Conservation (phyloP, 2,113 vertebrate species). For the Mungos mungo region DNA sequence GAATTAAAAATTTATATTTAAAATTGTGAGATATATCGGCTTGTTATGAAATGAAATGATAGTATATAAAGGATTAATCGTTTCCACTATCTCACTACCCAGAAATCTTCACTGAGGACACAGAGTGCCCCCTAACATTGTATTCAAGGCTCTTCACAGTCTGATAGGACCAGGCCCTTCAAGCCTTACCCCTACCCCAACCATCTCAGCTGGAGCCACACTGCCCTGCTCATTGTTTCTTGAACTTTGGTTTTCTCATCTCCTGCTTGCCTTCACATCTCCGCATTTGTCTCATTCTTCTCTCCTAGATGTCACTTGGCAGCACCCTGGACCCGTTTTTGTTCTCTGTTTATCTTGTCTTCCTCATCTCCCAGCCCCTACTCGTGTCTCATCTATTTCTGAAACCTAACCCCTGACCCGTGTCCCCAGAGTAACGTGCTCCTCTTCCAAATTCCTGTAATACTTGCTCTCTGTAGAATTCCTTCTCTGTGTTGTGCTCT, state of each 20-base stretch:
- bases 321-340: background rate
- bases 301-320: too few species aligned
- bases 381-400: background rate
- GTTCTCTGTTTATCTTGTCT: background rate
- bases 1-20: conserved; percentile 25
- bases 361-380: background rate
- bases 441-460: background rate
- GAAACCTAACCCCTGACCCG: background rate
- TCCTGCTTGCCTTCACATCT: background rate
- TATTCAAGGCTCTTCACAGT: background rate
- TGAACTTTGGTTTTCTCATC: background rate
- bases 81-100: background rate
- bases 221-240: background rate
- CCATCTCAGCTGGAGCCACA: background rate
- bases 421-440: background rate
- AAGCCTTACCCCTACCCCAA: background rate
- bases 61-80: background rate
- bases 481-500: background rate
- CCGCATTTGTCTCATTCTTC: background rate
- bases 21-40: background rate
- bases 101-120: background rate
- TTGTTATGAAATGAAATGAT: background rate
- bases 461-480: background rate
- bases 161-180: background rate
- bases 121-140: background rate